Evolutionary conservation across 2,113 vertebrate species (phyloP).

Genomic region (Xenopus tropicalis): UCB_Xtro_10.0 CM004447.2:81309001-81309500

Average conservation of each 20-base stretch:
- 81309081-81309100: constrained; percentile 60
- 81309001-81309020: constrained; percentile 55
- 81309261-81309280: constrained; percentile 71
- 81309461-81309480: no score
- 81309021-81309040: constrained; percentile 85
- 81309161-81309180: constrained; percentile 52
- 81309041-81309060: constrained; percentile 87
- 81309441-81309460: no score
- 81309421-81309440: no score
- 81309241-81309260: constrained; percentile 75
- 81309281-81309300: constrained; percentile 88
- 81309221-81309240: constrained; percentile 84
- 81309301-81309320: constrained; percentile 91
- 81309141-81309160: constrained; percentile 65
- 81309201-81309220: constrained; percentile 64
- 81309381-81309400: neutral
- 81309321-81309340: constrained; percentile 82
- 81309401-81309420: neutral
- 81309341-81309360: constrained; percentile 98
- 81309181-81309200: constrained; percentile 51
- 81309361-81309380: constrained; percentile 17
- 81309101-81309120: constrained; percentile 67
- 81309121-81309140: constrained; percentile 80
- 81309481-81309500: no score
- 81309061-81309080: constrained; percentile 76